These are phyloP conservation scores for Entomyzon cyanotis DNA, from an alignment of 2,113 vertebrate genomes.

Conservation along the genomic window DNA sequence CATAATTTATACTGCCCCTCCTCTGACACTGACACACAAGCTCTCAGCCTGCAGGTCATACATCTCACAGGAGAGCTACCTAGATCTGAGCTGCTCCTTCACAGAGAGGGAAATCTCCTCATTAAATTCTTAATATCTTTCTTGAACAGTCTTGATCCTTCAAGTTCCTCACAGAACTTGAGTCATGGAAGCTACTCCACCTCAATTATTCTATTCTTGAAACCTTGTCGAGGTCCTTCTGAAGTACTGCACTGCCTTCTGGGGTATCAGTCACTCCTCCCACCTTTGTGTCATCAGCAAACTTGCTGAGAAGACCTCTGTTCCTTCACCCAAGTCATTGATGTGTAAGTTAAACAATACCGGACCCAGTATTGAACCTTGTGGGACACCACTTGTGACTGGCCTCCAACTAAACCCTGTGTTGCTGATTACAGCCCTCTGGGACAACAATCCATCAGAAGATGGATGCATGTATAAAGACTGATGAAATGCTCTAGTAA, in stretches of 20 bases:
- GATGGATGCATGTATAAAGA: not conserved
- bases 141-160: not conserved
- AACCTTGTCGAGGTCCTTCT: not conserved
- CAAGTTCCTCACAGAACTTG: not conserved
- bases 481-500: not conserved
- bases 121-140: not conserved
- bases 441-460: not conserved
- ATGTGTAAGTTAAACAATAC: not conserved
- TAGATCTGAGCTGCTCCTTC: not conserved
- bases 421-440: not conserved
- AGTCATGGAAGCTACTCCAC: not conserved
- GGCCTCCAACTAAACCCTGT: not conserved
- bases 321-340: not conserved
- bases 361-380: not conserved
- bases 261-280: accelerated
- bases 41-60: not conserved
- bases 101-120: not conserved
- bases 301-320: not conserved
- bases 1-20: not conserved
- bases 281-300: not conserved
- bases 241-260: not conserved
- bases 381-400: not conserved
- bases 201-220: not conserved
- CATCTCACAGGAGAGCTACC: not conserved
- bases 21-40: not conserved